phyloP scores from a whole-genome alignment of 2,113 vertebrate genomes.

The Oostethus manadensis region DNA sequence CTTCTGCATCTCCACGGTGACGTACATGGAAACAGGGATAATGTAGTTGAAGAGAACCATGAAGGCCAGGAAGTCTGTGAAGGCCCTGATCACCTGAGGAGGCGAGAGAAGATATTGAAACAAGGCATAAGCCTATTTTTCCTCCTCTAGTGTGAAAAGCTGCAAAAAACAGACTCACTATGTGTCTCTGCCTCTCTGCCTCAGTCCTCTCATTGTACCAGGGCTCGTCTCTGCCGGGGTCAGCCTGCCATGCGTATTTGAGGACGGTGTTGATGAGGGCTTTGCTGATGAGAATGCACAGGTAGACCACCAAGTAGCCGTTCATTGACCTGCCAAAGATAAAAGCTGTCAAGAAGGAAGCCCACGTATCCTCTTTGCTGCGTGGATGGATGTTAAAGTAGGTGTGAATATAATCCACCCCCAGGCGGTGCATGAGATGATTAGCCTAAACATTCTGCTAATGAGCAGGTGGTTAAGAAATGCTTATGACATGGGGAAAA shows the following conservation, averaged over 20 bases:
- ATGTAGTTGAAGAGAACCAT: conserved; percentile 99
- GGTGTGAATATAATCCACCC: conserved; percentile 43
- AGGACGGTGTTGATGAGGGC: conserved; percentile 87
- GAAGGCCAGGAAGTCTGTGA: conserved; percentile 97
- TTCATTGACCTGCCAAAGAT: conserved; percentile 87
- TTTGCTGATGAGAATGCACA: conserved; percentile 94
- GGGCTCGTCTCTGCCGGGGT: conserved; percentile 83
- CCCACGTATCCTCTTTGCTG: conserved; percentile 5
- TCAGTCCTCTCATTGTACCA: conserved; percentile 92
- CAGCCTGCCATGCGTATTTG: conserved; percentile 92
- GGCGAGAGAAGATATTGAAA: not conserved
- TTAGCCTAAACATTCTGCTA: not conserved
- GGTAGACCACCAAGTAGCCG: conserved; percentile 89
- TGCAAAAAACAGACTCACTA: conserved; percentile 66
- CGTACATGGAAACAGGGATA: conserved; percentile 98
- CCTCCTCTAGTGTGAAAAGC: not conserved
- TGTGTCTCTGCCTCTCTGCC: conserved; percentile 78
- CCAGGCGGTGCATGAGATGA: conserved; percentile 7
- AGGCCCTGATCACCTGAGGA: conserved; percentile 83
- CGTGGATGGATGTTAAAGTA: conserved; percentile 10
- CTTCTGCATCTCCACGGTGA: conserved; percentile 99
- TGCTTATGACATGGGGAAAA: not conserved
- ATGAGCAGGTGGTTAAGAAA: not conserved
- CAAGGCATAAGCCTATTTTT: not conserved
- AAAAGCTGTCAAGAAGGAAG: not conserved